phyloP scores from a whole-genome alignment of 2,797 vertebrate genomes.

The Enteromius paludinosus region DNA sequence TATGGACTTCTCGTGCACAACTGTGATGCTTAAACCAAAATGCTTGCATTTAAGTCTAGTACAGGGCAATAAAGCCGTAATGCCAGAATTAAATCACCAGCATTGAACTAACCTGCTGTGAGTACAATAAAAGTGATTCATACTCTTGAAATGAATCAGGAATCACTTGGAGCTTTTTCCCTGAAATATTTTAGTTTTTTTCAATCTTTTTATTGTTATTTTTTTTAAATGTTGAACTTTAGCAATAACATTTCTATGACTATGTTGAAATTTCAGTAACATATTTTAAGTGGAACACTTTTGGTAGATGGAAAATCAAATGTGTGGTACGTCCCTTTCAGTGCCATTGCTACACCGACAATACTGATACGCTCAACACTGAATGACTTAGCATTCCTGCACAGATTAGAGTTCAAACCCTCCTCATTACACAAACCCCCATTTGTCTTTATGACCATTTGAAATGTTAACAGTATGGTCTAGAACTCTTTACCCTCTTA shows the following conservation, averaged over 20 bases:
- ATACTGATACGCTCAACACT: not conserved
- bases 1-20: not conserved
- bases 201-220: no score
- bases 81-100: not conserved
- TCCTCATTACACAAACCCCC: conserved; percentile 9
- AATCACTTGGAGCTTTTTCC: not conserved
- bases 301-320: not conserved
- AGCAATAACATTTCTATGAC: not conserved
- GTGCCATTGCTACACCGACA: not conserved
- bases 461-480: not conserved
- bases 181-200: not conserved
- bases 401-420: conserved; percentile 33
- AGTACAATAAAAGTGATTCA: not conserved
- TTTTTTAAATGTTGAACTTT: not conserved
- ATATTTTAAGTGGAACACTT: not conserved
- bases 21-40: not conserved
- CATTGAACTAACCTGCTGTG: not conserved
- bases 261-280: not conserved
- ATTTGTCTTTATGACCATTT: not conserved
- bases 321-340: not conserved
- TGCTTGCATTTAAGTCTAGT: not conserved
- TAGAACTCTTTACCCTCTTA: not conserved
- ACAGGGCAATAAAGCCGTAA: not conserved
- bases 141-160: not conserved
- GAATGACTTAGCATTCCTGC: conserved; percentile 38